Evolutionary conservation across 1,140 invertebrate genomes (phyloP), one percentile per base, ranked within the genome.

Genomic region (Charaxes varanes): DNA sequence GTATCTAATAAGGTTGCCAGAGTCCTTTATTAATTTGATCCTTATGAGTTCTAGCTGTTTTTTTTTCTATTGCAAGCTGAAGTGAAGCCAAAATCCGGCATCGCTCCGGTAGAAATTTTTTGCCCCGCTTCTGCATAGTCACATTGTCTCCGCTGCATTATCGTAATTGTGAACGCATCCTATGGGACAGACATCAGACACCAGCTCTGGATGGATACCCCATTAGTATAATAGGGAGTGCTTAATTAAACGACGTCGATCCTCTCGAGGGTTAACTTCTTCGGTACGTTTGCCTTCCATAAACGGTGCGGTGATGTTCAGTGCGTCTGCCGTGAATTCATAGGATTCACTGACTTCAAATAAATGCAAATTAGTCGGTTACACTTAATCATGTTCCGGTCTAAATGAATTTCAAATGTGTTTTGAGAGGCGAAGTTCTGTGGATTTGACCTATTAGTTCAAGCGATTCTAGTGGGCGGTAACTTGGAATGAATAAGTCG

Each of bases 111-210:
- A 8, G 33, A 24, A 21, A 19, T 38, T 30, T 38, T 36, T 41
- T 41, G 8, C 28, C 13, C 24, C 16, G 15, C 28, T 21, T 12
- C 26, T 19, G n/a, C 21, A 34, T 19, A 26, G 27, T 17, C 10
- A 40, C 31, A 57, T 57, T 53, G 48, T 55, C 41, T 51, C 27
- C 15, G 16, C 11, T 59, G 62, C 57, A 64, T 55, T 70, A 55
- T 46, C 34, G 48, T 64, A 61, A 64, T 64, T 58, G 56, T 54
- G 18, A 50, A 24, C 42, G 40, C 46, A 46, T 53, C 54, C 54
- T 41, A 32, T 11, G 45, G 42, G 51, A 54, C 26, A 17, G 38
- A 19, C 31, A 41, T 40, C 52, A 44, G 45, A 48, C 44, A 50
- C 33, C 27, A 24, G 14, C 11, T 38, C 26, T 34, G 32, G 31